Evolutionary conservation across 2,113 vertebrate genomes (phyloP), one percentile per base, ranked within the genome.

Genomic region (Girardinichthys multiradiatus): DNA sequence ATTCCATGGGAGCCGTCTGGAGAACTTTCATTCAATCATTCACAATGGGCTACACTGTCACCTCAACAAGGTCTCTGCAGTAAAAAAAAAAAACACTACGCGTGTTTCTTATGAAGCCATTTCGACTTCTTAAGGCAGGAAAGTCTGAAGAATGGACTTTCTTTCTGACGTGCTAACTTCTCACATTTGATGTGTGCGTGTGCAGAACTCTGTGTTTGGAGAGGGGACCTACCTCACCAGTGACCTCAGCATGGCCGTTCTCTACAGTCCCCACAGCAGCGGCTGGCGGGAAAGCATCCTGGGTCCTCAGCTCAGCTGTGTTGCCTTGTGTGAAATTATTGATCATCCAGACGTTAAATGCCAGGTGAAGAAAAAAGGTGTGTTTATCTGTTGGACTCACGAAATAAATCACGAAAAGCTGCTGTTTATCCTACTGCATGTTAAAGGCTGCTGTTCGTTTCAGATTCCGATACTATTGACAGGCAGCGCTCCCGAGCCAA

Each of bases 311-410:
- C 95, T 99, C 17, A 99, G 98, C 93, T 99, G 98, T 0, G 95
- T 99, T 6, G 98, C 98, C 13, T 91, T 99, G 83, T 99, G 98
- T 3, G 96, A 99, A 89, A 95, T 99, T 87, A 98, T 99, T 0
- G 97, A 99, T 81, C 98, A 99, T 87, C 98, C 98, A 5, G 98
- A 98, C 74, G 98, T 99, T 1, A 99, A 99, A 89, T 99, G 97
- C 68, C 97, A 97, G 87, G 94, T 95, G 73, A 98, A 97, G 83
- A 97, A 95, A 89, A 99, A 98, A 95, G 96, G 98, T 97, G 82
- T 0, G 81, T 84, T 30, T 57, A 30, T 54, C 11, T 57, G 6
- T 4, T 4, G 31, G 21, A 67, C 31, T 45, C 45, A 21, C 7
- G 19, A 15, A 24, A 1, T 8, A 54, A 45, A 19, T 45, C 21